Evolutionary conservation across 2,113 vertebrate species (phyloP).

Genomic region (Microtus richardsoni): DNA sequence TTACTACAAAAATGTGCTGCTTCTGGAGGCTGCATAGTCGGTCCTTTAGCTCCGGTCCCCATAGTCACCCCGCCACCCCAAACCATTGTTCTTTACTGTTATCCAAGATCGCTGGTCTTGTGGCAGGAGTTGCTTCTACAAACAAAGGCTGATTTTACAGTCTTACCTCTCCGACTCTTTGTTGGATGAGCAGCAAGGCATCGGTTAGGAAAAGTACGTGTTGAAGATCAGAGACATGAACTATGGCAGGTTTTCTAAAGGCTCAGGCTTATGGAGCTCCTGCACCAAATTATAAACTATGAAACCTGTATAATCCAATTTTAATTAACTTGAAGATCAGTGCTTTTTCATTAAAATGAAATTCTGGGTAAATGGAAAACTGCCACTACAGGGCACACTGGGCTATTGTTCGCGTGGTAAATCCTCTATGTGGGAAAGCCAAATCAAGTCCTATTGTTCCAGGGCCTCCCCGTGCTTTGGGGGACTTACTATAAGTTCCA

Average conservation of each 20-base stretch:
- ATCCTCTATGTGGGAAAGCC: conserved; percentile 55
- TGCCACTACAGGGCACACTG: background rate
- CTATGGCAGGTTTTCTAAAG: conserved; percentile 34
- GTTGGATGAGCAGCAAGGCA: conserved; percentile 5
- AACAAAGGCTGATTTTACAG: conserved; percentile 76
- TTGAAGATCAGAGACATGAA: conserved; percentile 53
- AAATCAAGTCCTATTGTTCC: conserved; percentile 42
- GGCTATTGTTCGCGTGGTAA: conserved; percentile 46
- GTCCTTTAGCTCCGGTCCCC: conserved; percentile 72
- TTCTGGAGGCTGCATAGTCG: conserved; percentile 68
- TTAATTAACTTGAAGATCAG: conserved; percentile 70
- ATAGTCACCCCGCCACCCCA: conserved; percentile 71
- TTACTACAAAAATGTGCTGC: conserved; percentile 81
- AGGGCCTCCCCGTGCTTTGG: background rate
- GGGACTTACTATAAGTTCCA: background rate
- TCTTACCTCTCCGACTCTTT: conserved; percentile 9
- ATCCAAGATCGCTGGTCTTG: conserved; percentile 67
- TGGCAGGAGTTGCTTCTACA: conserved; percentile 66
- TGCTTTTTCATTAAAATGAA: conserved; percentile 67
- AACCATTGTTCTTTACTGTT: background rate
- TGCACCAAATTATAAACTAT: conserved; percentile 47
- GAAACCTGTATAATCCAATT: conserved; percentile 65
- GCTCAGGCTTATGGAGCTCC: background rate
- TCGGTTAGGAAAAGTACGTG: conserved; percentile 47
- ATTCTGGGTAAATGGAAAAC: conserved; percentile 68